Evolutionary conservation across 2,797 vertebrate species (phyloP), one percentile per base, ranked within the genome.

Genomic region (Sebastes reedi): DNA sequence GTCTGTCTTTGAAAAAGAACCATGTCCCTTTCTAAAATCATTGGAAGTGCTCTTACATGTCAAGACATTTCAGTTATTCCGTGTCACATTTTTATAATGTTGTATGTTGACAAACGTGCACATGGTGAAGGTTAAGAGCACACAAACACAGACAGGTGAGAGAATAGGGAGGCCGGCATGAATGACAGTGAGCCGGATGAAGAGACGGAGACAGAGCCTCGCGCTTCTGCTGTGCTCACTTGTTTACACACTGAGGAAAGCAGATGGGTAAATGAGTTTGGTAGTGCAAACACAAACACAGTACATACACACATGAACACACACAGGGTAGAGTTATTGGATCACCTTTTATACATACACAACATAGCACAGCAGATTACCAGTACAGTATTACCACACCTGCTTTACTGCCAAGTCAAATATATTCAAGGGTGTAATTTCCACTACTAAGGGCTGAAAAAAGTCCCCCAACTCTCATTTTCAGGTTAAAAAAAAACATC

Each of bases 231-330:
- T 69, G 56, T 20, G 66, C 25, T 77, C 58, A 11, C n/a, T 8
- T 84, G 85, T 87, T 86, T 87, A 55, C 64, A 42, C 4, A 46
- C 46, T 1, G 71, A 67, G 67, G 32, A 42, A 66, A 86, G 71
- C 83, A 64, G 80, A 68, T 75, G 78, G 61, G 74, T 75, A 77
- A 83, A 86, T 75, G 72, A 72, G 58, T 42, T 20, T 56, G 42
- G n/a, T 1, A 11, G 54, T 67, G 61, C 76, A 78, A 86, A 83
- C 83, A 77, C 39, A 59, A 62, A 64, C 20, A 59, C 20, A 16
- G 50, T 62, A 68, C 66, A 76, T 39, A 39, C 32, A 69, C 75
- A 67, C 27, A 67, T 1, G 10, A 3, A 5, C 32, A 24, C 59
- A 58, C 50, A 66, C 30, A 61, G 11, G 18, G 27, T 46, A 9